Evolutionary conservation across 1,140 invertebrate species (phyloP), one percentile per base, ranked within the genome.

Genomic region (Uloborus diversus): DNA sequence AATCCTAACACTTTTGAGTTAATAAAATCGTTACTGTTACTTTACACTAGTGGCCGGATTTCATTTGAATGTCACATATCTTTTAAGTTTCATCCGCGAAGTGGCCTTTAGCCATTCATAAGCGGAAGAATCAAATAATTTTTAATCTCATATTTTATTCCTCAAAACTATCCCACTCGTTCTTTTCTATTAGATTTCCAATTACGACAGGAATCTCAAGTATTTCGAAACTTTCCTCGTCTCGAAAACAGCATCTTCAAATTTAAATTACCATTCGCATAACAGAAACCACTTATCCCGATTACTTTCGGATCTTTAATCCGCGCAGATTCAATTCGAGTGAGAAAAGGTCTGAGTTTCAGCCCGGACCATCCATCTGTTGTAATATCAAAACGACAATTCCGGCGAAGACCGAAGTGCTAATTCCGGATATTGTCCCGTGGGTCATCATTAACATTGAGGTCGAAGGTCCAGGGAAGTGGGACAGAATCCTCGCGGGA

Each of bases 381-480:
- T 20, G 37, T 42, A 9, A 17, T 7, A 42, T 42, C 37, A 42
- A 42, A 42, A 42, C 17, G 7, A 9, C 37, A 42, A n/a, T n/a
- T 17, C 7, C 7, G 17, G 17, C 37, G 37, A 42, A 9, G 37
- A 17, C 37, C 37, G 37, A 23, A 35, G 32, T 35, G 35, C 61
- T 66, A 66, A 66, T 66, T 66, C 33, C 64, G 42, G 23, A 14
- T 37, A 47, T 37, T 49, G 42, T 66, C 64, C 64, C 42, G 11
- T 7, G 64, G 32, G 64, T 28, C 42, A 49, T 66, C 37, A 66
- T 66, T 66, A 66, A 37, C 64, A 66, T 66, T 27, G 37, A 42
- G 42, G 33, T 37, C 42, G 37, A 42, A 66, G 37, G 33, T n/a
- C 64, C 35, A 47, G 27, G 64, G 64, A 47, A 66, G 37, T 3